Evolutionary conservation across 2,888 invertebrate genomes (phyloP).

Genomic region (Aspidiotus rigidus): DNA sequence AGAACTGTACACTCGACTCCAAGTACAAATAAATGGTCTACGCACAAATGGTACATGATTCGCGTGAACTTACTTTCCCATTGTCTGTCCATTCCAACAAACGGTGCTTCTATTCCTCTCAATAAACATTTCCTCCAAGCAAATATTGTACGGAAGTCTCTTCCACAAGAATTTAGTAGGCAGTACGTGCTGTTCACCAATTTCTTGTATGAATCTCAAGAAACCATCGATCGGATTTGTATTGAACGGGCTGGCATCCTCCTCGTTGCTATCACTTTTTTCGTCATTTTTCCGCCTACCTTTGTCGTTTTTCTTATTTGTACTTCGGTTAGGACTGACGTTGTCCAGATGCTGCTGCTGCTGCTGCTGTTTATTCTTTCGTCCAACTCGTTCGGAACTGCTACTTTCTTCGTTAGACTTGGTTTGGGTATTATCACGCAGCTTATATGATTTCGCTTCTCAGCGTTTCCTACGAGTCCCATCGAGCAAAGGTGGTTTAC

Average conservation of each 20-base stretch:
- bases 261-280: conserved; percentile 13
- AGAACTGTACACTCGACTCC: too few species aligned
- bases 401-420: conserved; percentile 36
- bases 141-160: conserved; percentile 72
- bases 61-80: conserved; percentile 54
- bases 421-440: too few species aligned
- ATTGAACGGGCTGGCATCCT: conserved; percentile 34
- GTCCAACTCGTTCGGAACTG: conserved; percentile 38
- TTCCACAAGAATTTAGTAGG: conserved; percentile 56
- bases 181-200: conserved; percentile 42
- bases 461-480: conserved; percentile 38
- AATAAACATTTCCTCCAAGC: conserved; percentile 62
- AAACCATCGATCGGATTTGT: conserved; percentile 35
- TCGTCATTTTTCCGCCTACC: conserved; percentile 13
- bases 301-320: conserved; percentile 16
- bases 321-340: neutral
- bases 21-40: too few species aligned
- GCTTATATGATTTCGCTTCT: conserved; percentile 36
- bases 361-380: conserved; percentile 36
- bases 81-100: conserved; percentile 79
- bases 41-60: too few species aligned
- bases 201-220: conserved; percentile 39
- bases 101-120: conserved; percentile 53
- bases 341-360: conserved; percentile 41
- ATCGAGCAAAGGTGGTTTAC: conserved; percentile 56